Base-by-base conservation (phyloP, 2,113 vertebrate genomes). In the Euleptes europaea region DNA sequence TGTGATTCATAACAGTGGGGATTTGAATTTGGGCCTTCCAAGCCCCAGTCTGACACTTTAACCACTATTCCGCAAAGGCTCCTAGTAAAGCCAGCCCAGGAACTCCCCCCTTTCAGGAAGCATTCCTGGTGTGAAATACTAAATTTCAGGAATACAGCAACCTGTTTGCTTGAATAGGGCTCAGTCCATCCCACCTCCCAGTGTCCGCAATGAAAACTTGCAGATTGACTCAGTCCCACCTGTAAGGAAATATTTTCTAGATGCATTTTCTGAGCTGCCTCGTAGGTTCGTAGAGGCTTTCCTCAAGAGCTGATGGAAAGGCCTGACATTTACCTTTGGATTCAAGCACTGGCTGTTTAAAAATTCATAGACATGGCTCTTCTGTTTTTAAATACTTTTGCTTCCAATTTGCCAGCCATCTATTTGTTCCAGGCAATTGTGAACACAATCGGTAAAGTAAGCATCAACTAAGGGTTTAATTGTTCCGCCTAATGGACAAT, bases 361-460 rank as follows among this genome's bases (percentile, higher is more conserved):
- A 67, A 83, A 80, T 69, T 63, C 73, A 14, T 38, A 44, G 86
- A 11, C 47, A 35, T 10, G 75, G 26, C 71, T 80, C 57, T 79
- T 67, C 26, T 44, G 49, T 54, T 84, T 66, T 73, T 57, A 67
- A 73, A 74, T 33, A 54, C 9, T 40, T n/a, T 67, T 57, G 31
- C 57, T 75, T 88, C 76, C 60, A 74, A 75, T 74, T 88, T 66
- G 70, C 82, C 86, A 78, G 9, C 74, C 51, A 15, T 79, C 82
- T 84, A 57, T 88, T 79, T 80, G 82, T 84, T 88, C 86, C 86
- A 84, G 86, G 82, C 82, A 75, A 67, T 80, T 88, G 76, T 80
- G 76, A 49, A 72, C 75, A 54, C 75, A 67, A 74, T 84, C 10
- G 70, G 81, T 54, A 71, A 83, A 83, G 80, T 63, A n/a, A n/a